phyloP scores from a whole-genome alignment of 2,797 vertebrate species.

The Fundulus diaphanus region DNA sequence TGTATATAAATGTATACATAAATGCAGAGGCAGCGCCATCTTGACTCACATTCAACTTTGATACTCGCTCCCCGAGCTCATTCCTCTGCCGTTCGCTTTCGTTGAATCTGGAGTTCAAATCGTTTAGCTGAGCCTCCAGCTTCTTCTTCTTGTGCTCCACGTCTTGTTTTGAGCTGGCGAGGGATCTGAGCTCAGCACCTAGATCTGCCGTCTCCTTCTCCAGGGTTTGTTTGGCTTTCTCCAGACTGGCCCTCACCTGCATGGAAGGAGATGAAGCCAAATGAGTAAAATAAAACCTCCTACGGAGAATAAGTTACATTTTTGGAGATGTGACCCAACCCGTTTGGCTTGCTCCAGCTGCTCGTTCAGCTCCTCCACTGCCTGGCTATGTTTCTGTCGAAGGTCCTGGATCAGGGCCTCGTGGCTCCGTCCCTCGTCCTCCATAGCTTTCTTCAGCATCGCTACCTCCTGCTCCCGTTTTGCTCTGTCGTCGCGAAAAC shows the following conservation, averaged over 20 bases:
- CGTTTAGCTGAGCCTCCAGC: slow-evolving; percentile 90
- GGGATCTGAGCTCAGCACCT: slow-evolving; percentile 84
- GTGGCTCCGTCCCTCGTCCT: slow-evolving; percentile 90
- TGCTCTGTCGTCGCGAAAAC: slow-evolving; percentile 71
- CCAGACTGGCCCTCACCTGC: slow-evolving; percentile 89
- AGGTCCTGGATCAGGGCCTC: slow-evolving; percentile 94
- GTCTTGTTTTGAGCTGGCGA: slow-evolving; percentile 89
- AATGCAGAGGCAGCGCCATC: background rate
- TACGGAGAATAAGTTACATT: background rate
- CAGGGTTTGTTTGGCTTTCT: slow-evolving; percentile 92
- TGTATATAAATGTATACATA: too few species aligned
- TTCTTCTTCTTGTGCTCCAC: slow-evolving; percentile 96
- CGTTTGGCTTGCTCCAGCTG: slow-evolving; percentile 94
- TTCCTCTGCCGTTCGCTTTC: slow-evolving; percentile 88
- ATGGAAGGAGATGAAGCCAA: background rate
- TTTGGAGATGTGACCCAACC: slow-evolving; percentile 52
- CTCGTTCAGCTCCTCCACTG: slow-evolving; percentile 90
- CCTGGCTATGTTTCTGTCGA: slow-evolving; percentile 92
- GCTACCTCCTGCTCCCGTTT: slow-evolving; percentile 96
- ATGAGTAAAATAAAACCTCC: background rate
- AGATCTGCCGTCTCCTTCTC: slow-evolving; percentile 92
- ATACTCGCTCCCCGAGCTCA: slow-evolving; percentile 90
- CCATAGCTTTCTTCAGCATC: slow-evolving; percentile 89
- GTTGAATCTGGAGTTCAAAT: slow-evolving; percentile 86
- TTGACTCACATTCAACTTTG: slow-evolving; percentile 86